A percentile compares a stretch with the other conserved stretches of the same genome.
phyloP scores from a whole-genome alignment of 2,888 invertebrate species.

The Drosophila borealis region DNA sequence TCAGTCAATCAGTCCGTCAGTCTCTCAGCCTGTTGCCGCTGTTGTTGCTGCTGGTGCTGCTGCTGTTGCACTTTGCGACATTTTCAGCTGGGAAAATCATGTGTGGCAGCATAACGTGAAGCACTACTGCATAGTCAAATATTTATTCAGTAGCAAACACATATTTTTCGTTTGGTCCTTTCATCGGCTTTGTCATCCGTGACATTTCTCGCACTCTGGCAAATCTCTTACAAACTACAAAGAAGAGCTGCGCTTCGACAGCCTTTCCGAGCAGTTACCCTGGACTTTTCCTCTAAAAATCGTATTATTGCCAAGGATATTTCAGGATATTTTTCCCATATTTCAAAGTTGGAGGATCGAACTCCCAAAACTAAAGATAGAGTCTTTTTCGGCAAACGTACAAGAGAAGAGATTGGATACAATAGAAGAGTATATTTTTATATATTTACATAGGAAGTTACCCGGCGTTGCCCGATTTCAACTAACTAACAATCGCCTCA shows the following conservation, averaged over 20 bases:
- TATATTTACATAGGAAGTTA: too few relatives aligned
- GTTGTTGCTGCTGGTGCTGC: slow-evolving; percentile 29
- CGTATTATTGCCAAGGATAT: too few relatives aligned
- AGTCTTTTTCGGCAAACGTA: too few relatives aligned
- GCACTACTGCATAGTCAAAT: slow-evolving; percentile 46
- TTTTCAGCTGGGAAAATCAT: slow-evolving; percentile 21
- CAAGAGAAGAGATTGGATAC: too few relatives aligned
- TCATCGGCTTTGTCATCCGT: slow-evolving; percentile 31
- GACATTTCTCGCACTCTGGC: slow-evolving; percentile 44
- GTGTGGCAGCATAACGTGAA: slow-evolving; percentile 15
- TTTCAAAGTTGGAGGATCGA: too few relatives aligned
- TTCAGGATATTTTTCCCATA: too few relatives aligned
- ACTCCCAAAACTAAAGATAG: too few relatives aligned
- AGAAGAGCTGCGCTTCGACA: not conserved
- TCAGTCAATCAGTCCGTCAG: slow-evolving; percentile 21
- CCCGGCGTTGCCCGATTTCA: too few relatives aligned
- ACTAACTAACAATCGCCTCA: too few relatives aligned
- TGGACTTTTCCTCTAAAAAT: not conserved
- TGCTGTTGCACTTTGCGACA: slow-evolving; percentile 22
- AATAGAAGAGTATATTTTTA: too few relatives aligned
- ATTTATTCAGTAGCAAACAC: slow-evolving; percentile 60
- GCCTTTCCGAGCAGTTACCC: slow-evolving; percentile 6
- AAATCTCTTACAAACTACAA: slow-evolving; percentile 24
- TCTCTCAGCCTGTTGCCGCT: slow-evolving; percentile 33
- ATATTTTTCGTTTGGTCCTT: slow-evolving; percentile 20